These are phyloP conservation scores for Hippocampus abdominalis DNA, from an alignment of 2,113 vertebrate genomes.

Conservation along the genomic window DNA sequence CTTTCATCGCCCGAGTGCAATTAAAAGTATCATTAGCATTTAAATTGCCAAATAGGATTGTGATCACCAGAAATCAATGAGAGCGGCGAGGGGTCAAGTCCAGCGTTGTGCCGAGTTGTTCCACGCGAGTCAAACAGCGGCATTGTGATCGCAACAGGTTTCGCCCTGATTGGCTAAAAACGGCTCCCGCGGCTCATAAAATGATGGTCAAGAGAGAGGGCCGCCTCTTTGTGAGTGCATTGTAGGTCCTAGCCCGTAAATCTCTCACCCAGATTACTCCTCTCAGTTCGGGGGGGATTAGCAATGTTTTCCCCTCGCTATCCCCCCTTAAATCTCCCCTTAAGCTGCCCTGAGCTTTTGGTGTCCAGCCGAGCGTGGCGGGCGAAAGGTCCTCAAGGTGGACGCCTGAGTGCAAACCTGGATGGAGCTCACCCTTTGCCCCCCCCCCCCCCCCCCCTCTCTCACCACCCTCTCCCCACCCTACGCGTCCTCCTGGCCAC, in stretches of 20 bases:
- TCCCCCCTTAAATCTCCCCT: conserved; percentile 67
- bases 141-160: conserved; percentile 29
- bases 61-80: conserved; percentile 74
- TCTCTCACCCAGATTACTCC: conserved; percentile 65
- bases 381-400: conserved; percentile 65
- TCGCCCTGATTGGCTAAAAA: conserved; percentile 4
- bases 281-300: conserved; percentile 72
- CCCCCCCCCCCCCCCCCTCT: conserved; percentile 10
- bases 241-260: conserved; percentile 59
- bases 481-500: conserved; percentile 45
- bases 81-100: conserved; percentile 48
- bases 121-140: background rate
- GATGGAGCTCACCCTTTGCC: conserved; percentile 40
- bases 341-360: conserved; percentile 73
- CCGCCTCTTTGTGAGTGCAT: conserved; percentile 40
- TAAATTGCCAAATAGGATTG: conserved; percentile 77
- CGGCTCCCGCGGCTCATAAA: conserved; percentile 15
- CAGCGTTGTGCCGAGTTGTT: conserved; percentile 14
- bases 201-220: conserved; percentile 20
- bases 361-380: conserved; percentile 58
- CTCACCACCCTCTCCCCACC: conserved; percentile 31
- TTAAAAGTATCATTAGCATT: conserved; percentile 79
- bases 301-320: conserved; percentile 69
- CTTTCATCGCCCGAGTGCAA: conserved; percentile 63
- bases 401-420: conserved; percentile 53